Base-by-base conservation (phyloP, 1,140 invertebrate genomes). In the Chymomyza costata region DNA sequence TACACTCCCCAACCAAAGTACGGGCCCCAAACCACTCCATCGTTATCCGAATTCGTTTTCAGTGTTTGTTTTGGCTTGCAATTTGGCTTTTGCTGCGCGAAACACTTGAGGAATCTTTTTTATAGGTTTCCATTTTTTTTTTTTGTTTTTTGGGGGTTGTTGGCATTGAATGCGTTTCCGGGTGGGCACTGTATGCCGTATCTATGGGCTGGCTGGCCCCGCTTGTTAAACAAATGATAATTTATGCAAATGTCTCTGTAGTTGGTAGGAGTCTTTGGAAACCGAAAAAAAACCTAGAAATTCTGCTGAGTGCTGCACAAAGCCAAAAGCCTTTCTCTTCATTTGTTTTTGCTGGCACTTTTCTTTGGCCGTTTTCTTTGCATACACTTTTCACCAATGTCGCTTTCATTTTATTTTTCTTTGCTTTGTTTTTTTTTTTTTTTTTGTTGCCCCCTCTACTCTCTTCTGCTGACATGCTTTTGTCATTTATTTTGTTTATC, bases 401-500 rank as follows among this genome's bases (percentile, higher is more conserved):
- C 16, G 18, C 13, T 10, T 18, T 6, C 15, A 32, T 7, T 21
- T 10, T 25, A 11, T 15, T 16, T 13, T 11, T 19, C 7, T 32
- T 45, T 61, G 53, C 56, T 41, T 31, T 13, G 45, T 28, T 53
- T 40, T 25, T 46, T 15, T 48, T 8, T 3, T 8, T 25, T 25
- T 25, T 8, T 5, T 25, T 25, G 21, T 8, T 8, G 21, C 21
- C 3, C 21, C 3, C 21, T 46, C 16, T 38, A 45, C 47, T 56
- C 67, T 56, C 67, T 76, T 76, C 52, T 78, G 65, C 71, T 78
- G 73, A 78, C 71, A 71, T 78, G 71, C 62, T 59, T 67, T 78
- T 78, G 71, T 78, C 71, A 80, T 78, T 78, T 78, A 78, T 78
- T 78, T 78, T 76, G 71, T 78, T 76, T 78, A 78, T 78, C 71